Base-by-base conservation (phyloP, 2,797 vertebrate species). In the Sebastolobus alascanus region DNA sequence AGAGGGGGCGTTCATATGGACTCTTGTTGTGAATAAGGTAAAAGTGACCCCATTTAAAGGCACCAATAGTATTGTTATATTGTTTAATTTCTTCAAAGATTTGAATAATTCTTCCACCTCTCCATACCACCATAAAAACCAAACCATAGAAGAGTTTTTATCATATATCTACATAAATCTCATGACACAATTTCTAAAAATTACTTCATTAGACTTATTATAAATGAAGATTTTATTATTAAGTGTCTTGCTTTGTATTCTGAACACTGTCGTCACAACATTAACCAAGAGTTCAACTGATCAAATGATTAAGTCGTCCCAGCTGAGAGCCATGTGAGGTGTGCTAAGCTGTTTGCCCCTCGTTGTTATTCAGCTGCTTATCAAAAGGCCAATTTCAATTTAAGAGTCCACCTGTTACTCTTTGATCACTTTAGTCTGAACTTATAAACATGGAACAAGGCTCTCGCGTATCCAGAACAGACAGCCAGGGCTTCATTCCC, bases 331-430 rank as follows among this genome's bases (percentile, higher is more conserved):
- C 35, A 33, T 31, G 43, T 35, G 35, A 58, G 31, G 27, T 67
- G n/a, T 73, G 55, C 73, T 67, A 29, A 76, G 56, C 71, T 52
- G 25, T 10, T 70, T 75, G 50, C 8, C 20, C 60, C 52, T 87
- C 29, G 27, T 84, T 86, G 81, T 79, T 82, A 73, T 82, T 88
- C 75, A 71, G 60, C 69, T 75, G 77, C 69, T 87, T 79, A 79
- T 83, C 73, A 75, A 74, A 90, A 79, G 86, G 64, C 68, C 59
- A 68, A 33, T 82, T 85, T 87, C 71, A 85, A 79, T 90, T 77
- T 82, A 69, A 84, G 78, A 59, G 66, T 77, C 79, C 86, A 86
- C 87, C 80, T 89, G 87, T 88, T 84, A 59, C 71, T 77, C 81
- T 82, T 84, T 86, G 85, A 88, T 88, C 68, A 77, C 54, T 85